Percentiles rank a stretch among this genome's conserved stretches.
phyloP scores from a whole-genome alignment of 2,797 vertebrate species.

The Spizella passerina region DNA sequence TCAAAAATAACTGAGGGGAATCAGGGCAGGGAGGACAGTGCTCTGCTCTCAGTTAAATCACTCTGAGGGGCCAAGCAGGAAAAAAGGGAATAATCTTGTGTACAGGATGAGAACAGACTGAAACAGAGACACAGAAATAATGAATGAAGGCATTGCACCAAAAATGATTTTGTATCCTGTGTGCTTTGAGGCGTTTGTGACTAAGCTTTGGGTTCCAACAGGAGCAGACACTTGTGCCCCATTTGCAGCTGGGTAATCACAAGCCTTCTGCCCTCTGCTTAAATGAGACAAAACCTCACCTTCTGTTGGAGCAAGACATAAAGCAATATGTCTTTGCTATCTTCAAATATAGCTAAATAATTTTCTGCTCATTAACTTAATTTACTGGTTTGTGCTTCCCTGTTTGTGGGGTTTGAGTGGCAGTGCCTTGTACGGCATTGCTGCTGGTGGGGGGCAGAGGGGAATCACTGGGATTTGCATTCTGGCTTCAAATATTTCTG shows the following conservation, averaged over 20 bases:
- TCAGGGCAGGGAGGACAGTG: neutral
- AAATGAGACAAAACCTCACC: neutral
- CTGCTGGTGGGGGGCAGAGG: neutral
- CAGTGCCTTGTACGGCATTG: neutral
- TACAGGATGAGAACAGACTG: neutral
- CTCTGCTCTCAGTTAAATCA: neutral
- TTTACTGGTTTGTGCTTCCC: neutral
- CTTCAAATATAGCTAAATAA: neutral
- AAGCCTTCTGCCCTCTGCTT: neutral
- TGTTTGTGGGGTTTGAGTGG: neutral
- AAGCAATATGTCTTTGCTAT: neutral
- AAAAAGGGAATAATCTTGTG: neutral
- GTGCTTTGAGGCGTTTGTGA: neutral
- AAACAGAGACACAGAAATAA: neutral
- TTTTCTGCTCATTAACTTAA: neutral
- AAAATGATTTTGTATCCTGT: neutral
- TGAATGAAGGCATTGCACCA: neutral
- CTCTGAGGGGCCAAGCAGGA: neutral
- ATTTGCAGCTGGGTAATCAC: neutral
- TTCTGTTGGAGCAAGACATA: neutral
- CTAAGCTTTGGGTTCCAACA: neutral
- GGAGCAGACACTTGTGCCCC: neutral
- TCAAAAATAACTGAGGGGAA: neutral
- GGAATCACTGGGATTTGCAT: neutral
- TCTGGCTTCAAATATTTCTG: slow-evolving; percentile 6